Percentiles rank a stretch among this genome's conserved stretches.
Evolutionary conservation across 2,888 invertebrate genomes (phyloP).

Genomic region (Macrosoma leucophasiata): DNA sequence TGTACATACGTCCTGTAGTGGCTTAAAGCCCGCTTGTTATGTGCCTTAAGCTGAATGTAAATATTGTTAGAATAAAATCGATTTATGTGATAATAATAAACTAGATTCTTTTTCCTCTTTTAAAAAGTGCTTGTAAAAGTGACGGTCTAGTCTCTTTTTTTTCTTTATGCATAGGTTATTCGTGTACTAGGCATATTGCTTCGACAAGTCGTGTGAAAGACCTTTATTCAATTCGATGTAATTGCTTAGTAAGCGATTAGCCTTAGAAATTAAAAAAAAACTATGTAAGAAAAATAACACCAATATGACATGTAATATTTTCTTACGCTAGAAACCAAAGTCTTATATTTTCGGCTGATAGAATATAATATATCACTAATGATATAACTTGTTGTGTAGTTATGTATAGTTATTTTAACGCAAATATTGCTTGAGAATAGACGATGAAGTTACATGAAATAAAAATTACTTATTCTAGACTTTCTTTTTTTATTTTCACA

Average conservation of each 20-base stretch:
- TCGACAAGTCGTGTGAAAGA: no score
- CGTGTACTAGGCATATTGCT: no score
- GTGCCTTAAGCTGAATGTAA: slow-evolving; percentile 52
- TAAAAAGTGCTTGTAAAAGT: slow-evolving; percentile 42
- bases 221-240: no score
- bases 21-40: slow-evolving; percentile 60
- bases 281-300: slow-evolving; percentile 19
- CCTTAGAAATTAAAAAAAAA: neutral
- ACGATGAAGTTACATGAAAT: slow-evolving; percentile 61
- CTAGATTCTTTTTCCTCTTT: slow-evolving; percentile 35
- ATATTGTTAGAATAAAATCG: slow-evolving; percentile 5
- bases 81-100: slow-evolving; percentile 1
- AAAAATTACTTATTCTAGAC: slow-evolving; percentile 51
- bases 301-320: slow-evolving; percentile 38
- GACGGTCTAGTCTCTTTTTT: slow-evolving; percentile 56
- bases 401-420: slow-evolving; percentile 50
- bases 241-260: no score
- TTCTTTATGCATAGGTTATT: no score
- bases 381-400: slow-evolving; percentile 54
- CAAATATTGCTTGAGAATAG: slow-evolving; percentile 61
- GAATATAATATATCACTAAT: slow-evolving; percentile 36
- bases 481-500: neutral
- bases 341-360: slow-evolving; percentile 67
- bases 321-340: slow-evolving; percentile 72
- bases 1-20: slow-evolving; percentile 49